Evolutionary conservation across 2,113 vertebrate genomes (phyloP).

Genomic region (Oreamnos americanus): DNA sequence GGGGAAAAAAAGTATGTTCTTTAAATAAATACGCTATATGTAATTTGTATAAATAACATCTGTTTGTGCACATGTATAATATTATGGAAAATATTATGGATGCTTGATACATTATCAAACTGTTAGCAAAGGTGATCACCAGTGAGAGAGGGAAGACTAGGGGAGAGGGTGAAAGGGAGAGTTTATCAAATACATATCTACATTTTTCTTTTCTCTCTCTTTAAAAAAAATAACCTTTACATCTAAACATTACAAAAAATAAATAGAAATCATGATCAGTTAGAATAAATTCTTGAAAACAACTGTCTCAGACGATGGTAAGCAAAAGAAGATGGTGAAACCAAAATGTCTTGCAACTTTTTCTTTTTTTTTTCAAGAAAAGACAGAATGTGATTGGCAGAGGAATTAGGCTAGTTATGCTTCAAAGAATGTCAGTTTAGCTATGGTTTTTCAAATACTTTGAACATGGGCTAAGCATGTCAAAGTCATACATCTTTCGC

Average conservation of each 20-base stretch:
- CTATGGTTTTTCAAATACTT: not conserved
- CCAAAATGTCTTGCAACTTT: not conserved
- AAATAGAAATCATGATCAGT: not conserved
- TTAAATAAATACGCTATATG: not conserved
- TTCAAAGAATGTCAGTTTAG: not conserved
- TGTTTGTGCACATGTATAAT: not conserved
- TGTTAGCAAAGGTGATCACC: not conserved
- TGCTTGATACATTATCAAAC: not conserved
- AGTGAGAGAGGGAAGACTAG: not conserved
- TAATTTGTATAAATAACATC: not conserved
- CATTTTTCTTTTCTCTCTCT: not conserved
- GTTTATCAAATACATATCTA: not conserved
- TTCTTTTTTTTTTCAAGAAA: not conserved
- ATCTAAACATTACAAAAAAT: not conserved
- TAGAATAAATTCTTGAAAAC: not conserved
- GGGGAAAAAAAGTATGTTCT: not conserved
- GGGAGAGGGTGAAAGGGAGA: not conserved
- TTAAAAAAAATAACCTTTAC: not conserved
- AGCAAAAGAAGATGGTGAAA: constrained; percentile 12
- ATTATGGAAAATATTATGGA: not conserved
- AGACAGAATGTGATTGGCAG: not conserved
- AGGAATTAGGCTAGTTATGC: not conserved
- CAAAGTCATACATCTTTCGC: not conserved
- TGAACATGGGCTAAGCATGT: not conserved
- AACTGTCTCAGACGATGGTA: not conserved